phyloP scores from a whole-genome alignment of 2,113 vertebrate species.

The Calidris pygmaea region DNA sequence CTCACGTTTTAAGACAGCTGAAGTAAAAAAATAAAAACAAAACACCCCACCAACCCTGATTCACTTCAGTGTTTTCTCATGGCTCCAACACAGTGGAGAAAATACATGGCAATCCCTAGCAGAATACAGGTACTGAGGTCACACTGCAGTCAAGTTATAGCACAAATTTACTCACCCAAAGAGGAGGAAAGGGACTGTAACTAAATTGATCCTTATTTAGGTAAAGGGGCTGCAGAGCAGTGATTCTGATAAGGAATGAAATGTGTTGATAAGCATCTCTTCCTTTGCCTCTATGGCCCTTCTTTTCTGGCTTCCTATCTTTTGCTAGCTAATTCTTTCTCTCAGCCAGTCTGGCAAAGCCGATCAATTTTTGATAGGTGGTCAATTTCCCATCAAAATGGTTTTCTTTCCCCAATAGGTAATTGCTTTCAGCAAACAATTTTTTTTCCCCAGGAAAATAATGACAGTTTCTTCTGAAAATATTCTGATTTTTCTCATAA shows the following conservation, averaged over 20 bases:
- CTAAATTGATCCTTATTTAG: not conserved
- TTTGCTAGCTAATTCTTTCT: not conserved
- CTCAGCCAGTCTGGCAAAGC: not conserved
- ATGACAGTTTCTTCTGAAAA: not conserved
- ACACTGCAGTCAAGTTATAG: not conserved
- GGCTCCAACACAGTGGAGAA: not conserved
- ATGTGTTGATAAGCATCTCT: not conserved
- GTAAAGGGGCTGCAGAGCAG: not conserved
- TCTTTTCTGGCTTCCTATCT: not conserved
- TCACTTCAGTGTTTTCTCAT: not conserved
- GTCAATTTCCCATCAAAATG: not conserved
- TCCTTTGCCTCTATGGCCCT: not conserved
- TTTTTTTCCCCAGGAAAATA: not conserved
- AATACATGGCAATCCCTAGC: not conserved
- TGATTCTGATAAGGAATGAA: not conserved
- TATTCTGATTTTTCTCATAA: not conserved
- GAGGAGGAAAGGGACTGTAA: not conserved
- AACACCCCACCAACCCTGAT: not conserved
- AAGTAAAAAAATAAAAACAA: not conserved
- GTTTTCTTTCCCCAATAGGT: not conserved
- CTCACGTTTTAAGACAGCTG: not conserved
- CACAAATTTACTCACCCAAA: not conserved
- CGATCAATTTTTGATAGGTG: slow-evolving; percentile 36
- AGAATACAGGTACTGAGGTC: not conserved
- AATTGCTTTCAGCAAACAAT: not conserved